Evolutionary conservation across 2,797 vertebrate genomes (phyloP).

Genomic region (Eupleurogrammus muticus): DNA sequence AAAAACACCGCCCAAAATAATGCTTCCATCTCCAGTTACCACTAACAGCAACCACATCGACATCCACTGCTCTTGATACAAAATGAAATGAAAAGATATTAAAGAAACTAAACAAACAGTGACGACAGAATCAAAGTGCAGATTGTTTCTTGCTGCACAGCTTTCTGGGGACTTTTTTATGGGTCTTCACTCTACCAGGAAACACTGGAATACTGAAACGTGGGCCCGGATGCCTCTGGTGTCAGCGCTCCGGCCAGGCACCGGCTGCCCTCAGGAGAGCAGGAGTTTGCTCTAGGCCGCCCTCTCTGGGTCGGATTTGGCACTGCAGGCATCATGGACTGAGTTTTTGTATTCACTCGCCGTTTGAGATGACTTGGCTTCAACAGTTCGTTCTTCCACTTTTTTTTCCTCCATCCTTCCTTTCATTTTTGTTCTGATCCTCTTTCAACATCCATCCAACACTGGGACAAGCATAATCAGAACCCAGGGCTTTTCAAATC

Average conservation of each 20-base stretch:
- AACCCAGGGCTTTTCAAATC: constrained; percentile 38
- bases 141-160: constrained; percentile 68
- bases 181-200: constrained; percentile 50
- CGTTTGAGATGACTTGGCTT: constrained; percentile 67
- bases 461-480: constrained; percentile 38
- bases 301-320: constrained; percentile 82
- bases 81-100: constrained; percentile 71
- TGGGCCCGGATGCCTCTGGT: constrained; percentile 61
- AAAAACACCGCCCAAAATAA: constrained; percentile 61
- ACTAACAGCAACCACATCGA: constrained; percentile 63
- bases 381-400: constrained; percentile 39
- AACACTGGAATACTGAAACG: constrained; percentile 77
- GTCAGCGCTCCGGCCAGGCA: constrained; percentile 53
- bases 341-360: constrained; percentile 75
- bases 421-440: constrained; percentile 77
- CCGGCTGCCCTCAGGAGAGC: background rate
- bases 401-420: constrained; percentile 11
- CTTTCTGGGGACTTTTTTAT: constrained; percentile 51
- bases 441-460: constrained; percentile 59
- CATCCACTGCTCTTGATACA: constrained; percentile 67
- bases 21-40: constrained; percentile 73
- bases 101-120: constrained; percentile 77
- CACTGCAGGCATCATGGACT: constrained; percentile 86
- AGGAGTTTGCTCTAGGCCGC: constrained; percentile 61
- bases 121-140: constrained; percentile 75